A percentile compares a stretch with the other conserved stretches of the same genome.
Evolutionary conservation across 1,140 invertebrate genomes (phyloP).

Genomic region (Pseudomyrmex flavicornis): DNA sequence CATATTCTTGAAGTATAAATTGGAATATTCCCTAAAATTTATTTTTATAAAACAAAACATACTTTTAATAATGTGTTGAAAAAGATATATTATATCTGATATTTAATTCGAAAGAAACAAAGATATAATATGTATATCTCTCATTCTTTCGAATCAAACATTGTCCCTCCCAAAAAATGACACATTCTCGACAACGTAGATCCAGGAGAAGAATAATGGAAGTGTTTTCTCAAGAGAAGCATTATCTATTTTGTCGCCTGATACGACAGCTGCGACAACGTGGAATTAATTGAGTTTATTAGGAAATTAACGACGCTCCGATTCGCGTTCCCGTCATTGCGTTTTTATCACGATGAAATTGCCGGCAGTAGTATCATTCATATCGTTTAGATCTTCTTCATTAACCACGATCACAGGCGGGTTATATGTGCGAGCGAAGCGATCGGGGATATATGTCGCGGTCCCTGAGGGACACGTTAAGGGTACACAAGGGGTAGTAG

Average conservation of each 20-base stretch:
- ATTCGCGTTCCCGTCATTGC: constrained; percentile 60
- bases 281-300: constrained; percentile 48
- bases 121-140: too few species aligned
- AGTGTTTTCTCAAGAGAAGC: background rate
- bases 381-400: constrained; percentile 70
- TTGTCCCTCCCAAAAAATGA: background rate
- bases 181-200: background rate
- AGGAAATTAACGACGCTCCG: constrained; percentile 23
- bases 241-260: constrained; percentile 12
- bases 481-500: constrained; percentile 68
- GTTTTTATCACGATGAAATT: constrained; percentile 53
- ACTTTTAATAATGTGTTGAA: too few species aligned
- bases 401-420: constrained; percentile 60
- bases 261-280: constrained; percentile 30
- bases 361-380: constrained; percentile 41
- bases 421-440: constrained; percentile 45
- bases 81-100: too few species aligned
- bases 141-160: background rate
- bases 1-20: too few species aligned
- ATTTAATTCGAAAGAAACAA: too few species aligned
- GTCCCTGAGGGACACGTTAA: constrained; percentile 65
- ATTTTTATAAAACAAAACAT: too few species aligned
- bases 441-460: constrained; percentile 39
- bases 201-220: background rate
- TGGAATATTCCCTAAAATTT: too few species aligned